These are phyloP conservation scores for Coptodon bakossiorum DNA, from an alignment of 2,113 vertebrate genomes.

Conservation along the genomic window DNA sequence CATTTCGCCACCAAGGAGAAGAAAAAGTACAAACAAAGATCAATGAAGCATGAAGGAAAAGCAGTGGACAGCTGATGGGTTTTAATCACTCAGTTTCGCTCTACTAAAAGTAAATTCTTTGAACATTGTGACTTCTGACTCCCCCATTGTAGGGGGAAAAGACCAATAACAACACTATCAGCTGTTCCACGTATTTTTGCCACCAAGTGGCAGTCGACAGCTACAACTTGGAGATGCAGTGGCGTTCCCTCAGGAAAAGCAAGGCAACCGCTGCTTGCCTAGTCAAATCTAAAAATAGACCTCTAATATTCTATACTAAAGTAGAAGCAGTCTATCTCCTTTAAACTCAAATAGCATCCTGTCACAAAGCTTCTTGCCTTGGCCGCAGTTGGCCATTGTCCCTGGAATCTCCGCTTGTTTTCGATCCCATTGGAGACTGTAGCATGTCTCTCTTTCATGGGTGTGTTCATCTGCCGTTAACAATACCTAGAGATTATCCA, in stretches of 20 bases:
- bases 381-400: neutral
- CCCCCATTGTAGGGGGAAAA: neutral
- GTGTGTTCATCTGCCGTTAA: neutral
- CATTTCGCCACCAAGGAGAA: neutral
- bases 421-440: neutral
- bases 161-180: neutral
- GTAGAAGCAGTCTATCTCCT: neutral
- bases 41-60: neutral
- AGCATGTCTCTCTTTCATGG: neutral
- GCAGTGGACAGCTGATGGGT: neutral
- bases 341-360: neutral
- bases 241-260: neutral
- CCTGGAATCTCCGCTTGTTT: neutral
- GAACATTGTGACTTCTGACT: neutral
- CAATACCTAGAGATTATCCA: neutral
- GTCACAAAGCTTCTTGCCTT: neutral
- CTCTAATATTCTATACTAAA: neutral
- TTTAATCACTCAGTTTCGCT: neutral
- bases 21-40: neutral
- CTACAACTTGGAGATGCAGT: neutral
- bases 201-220: neutral
- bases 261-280: neutral
- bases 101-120: neutral
- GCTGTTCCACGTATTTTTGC: neutral
- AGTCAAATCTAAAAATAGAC: neutral